Conservation (phyloP, 1,140 invertebrate species). For the Drosophila pachea region DNA sequence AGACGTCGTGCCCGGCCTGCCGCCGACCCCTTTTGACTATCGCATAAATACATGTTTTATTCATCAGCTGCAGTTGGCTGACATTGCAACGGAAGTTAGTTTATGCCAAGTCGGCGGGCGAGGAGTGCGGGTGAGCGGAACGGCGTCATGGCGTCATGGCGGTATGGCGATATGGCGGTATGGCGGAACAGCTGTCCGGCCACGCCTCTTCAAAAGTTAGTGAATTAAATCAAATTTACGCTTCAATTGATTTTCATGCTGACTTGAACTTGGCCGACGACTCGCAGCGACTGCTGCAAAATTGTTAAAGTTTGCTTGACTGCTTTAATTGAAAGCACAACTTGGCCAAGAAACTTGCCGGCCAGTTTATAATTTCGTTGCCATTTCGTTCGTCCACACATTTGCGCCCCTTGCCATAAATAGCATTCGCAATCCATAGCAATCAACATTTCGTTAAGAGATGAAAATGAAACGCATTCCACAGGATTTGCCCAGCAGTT, state of each 20-base stretch:
- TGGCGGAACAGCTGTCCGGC: constrained; percentile 12
- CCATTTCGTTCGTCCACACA: not conserved
- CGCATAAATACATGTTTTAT: constrained; percentile 64
- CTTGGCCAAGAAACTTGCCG: constrained; percentile 32
- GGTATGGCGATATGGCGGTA: too few species aligned
- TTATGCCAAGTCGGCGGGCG: constrained; percentile 47
- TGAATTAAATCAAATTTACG: constrained; percentile 62
- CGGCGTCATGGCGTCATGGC: too few species aligned
- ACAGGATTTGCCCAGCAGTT: not conserved
- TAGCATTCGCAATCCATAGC: constrained; percentile 43
- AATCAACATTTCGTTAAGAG: constrained; percentile 44
- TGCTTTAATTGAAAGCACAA: constrained; percentile 51
- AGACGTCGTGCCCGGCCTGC: not conserved
- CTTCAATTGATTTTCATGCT: constrained; percentile 57
- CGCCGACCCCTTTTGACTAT: constrained; percentile 27
- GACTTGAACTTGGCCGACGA: constrained; percentile 27
- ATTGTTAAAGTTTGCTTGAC: constrained; percentile 41
- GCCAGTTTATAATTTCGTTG: constrained; percentile 40
- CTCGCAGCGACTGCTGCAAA: constrained; percentile 24
- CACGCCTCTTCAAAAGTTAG: constrained; percentile 39
- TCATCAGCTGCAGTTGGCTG: constrained; percentile 57
- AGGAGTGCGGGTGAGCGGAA: too few species aligned
- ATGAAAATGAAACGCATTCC: too few species aligned
- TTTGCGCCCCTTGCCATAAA: constrained; percentile 13
- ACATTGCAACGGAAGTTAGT: constrained; percentile 58